Evolutionary conservation across 2,797 vertebrate genomes (phyloP), one percentile per base, ranked within the genome.

Genomic region (Scleropages formosus): DNA sequence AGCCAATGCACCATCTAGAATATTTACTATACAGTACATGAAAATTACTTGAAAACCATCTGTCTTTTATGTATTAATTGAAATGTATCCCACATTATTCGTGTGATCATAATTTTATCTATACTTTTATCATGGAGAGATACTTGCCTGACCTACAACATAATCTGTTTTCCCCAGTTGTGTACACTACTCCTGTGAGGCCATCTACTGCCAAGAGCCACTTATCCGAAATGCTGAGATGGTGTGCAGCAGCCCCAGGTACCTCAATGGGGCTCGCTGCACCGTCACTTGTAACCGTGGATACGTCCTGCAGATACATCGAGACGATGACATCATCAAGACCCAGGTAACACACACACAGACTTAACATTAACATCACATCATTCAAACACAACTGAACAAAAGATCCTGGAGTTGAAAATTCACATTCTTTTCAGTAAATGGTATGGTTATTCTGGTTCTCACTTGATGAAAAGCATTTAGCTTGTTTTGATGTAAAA

Each of bases 111-210:
- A 39, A 39, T 39, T 39, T 39, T 2, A 39, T 2, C 31, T 39
- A 2, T 39, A n/a, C n/a, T n/a, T n/a, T n/a, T n/a, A n/a, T 53
- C 18, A 56, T 56, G 11, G 53, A 56, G 53, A 56, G 68, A 53
- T 26, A 20, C 8, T 24, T 47, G 24, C 24, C 68, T 71, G 15
- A 71, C 47, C 9, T 53, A 47, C 68, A 67, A 27, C n/a, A 31
- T 71, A 31, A 31, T 71, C 22, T 71, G 51, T 27, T 68, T 66
- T 69, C 74, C 13, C 49, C 79, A 99, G 97, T 89, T 98, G 97
- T 78, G 93, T 98, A 78, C 96, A 97, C 89, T 96, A 98, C 78
- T 95, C 96, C 49, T 99, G 97, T 0, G 92, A 98, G 88, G 92
- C 94, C 82, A 91, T 92, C 0, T 93, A 96, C 86, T 99, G 97